Evolutionary conservation across 2,888 invertebrate species (phyloP), one percentile per base, ranked within the genome.

Genomic region (Stenotaenia linearis): DNA sequence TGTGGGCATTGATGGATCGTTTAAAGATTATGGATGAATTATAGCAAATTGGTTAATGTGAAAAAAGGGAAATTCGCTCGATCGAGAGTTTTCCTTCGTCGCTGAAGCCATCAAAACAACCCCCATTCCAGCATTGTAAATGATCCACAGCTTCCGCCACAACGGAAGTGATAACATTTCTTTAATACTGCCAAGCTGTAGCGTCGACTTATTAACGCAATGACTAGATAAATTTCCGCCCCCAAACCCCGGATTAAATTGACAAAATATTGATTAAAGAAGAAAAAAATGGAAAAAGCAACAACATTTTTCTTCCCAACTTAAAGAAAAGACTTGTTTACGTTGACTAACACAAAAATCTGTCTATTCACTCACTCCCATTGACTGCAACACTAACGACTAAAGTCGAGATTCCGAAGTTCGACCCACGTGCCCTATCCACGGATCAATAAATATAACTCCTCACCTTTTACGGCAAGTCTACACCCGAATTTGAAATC

Each of bases 211-310:
- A 32, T 32, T 32, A 32, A n/a, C 1, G 50, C 7, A 69, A 69
- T 28, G 69, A 69, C 69, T 69, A 69, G 69, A 69, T 69, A 69
- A 69, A 50, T 50, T 50, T 50, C 50, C 50, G 21, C 28, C 69
- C 10, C 10, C 25, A 69, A 69, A 28, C 7, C 69, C 50, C 18
- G 50, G 50, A 50, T 69, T 69, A 69, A 69, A 69, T 28, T 28
- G 69, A 69, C 69, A 69, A 69, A 69, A 25, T 69, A 69, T 69
- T 69, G 69, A 69, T 69, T 69, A 69, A 25, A 5, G 21, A 10
- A 1, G 5, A 61, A 15, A 23, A 23, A 61, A 18, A n/a, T 18
- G 18, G 18, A 50, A 50, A 50, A 21, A 18, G 3, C 18, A 50
- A 50, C 50, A 50, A 50, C 50, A 50, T 50, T 50, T 50, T 18